Conservation (phyloP, 2,797 vertebrate genomes). For the Anguilla obscura region DNA sequence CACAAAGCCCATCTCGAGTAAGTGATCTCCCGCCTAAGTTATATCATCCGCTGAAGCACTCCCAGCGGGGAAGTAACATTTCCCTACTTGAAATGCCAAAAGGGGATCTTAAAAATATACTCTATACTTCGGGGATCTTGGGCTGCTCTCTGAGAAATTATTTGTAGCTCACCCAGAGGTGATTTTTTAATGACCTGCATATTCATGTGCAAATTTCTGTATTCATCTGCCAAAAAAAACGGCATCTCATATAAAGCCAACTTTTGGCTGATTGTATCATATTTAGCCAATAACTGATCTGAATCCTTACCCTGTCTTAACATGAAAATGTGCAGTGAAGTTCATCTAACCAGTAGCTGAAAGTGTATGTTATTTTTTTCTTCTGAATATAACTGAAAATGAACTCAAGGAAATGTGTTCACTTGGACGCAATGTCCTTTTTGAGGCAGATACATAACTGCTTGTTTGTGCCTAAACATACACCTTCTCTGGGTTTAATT, state of each 20-base stretch:
- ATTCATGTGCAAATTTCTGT: background rate
- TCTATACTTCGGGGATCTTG: background rate
- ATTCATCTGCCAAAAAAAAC: background rate
- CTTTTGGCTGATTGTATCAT: background rate
- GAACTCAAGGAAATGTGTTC: background rate
- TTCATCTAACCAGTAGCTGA: background rate
- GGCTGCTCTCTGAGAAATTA: background rate
- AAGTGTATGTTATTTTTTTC: background rate
- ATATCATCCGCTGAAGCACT: background rate
- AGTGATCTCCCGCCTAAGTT: slow-evolving; percentile 53
- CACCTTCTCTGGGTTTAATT: background rate
- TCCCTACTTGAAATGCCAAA: background rate
- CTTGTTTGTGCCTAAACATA: background rate
- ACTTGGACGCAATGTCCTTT: background rate
- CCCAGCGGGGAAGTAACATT: background rate
- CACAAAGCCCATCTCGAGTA: slow-evolving; percentile 86
- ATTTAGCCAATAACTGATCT: background rate
- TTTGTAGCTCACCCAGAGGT: background rate
- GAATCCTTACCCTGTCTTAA: background rate
- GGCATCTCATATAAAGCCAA: background rate
- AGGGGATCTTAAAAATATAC: background rate
- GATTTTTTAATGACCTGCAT: background rate
- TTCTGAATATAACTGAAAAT: background rate
- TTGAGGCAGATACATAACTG: background rate
- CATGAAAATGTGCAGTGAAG: background rate